Base-by-base conservation (phyloP, 92 coral and sea anemone genomes). In the Pocillopora meandrina region DNA sequence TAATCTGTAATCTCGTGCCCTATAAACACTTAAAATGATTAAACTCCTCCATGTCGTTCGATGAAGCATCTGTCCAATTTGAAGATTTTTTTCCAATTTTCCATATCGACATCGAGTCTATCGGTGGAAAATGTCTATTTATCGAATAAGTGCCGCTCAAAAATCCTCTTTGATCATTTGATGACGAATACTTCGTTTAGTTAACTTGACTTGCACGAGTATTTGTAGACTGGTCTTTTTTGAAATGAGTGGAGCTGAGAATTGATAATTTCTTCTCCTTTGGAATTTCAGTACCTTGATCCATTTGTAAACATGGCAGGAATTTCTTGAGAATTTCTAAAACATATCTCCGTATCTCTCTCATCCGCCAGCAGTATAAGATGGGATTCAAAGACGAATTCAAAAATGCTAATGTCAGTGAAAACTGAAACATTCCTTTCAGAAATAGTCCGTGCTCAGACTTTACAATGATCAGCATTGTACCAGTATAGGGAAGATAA, bases 351-450 rank as follows among this genome's bases (percentile, higher is more conserved):
- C 80, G 80, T 34, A 76, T 34, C 80, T 76, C 80, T 19, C 57
- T 57, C 80, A 76, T 76, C 19, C 80, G 17, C 80, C 80, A 76
- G 65, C 80, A 76, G 35, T 31, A 76, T 76, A 76, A 60, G 12
- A 76, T 18, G 23, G 80, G 80, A 60, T 76, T 76, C 19, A 76
- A 60, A 7, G 69, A 34, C 18, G 80, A 76, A 34, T 76, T 76
- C 2, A 76, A 61, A 60, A 76, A 76, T 17, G 68, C 80, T 9
- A 76, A 9, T 26, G 80, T 36, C 69, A 76, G 11, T 15, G 69
- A 35, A 12, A 76, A 14, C 16, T 76, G 80, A 35, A 76, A 76
- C 10, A 76, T 60, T 63, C 62, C 69, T 61, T 76, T 76, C 17
- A 76, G 9, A 76, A 56, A 14, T 14, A 60, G 17, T 1, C 68